Evolutionary conservation across 2,888 invertebrate genomes (phyloP).

Genomic region (Carcina quercana): DNA sequence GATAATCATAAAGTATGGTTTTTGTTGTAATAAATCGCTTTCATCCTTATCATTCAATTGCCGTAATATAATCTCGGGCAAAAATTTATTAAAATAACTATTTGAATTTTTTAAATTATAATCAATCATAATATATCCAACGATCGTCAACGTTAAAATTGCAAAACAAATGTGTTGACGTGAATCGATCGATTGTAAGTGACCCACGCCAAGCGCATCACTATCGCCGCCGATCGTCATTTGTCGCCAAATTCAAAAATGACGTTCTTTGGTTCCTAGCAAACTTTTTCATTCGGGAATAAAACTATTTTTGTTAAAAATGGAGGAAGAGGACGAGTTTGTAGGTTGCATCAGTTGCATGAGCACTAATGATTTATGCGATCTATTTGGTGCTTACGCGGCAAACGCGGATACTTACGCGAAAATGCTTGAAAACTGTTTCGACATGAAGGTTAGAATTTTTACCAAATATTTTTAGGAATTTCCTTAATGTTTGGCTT

Average conservation of each 20-base stretch:
- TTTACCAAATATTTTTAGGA: not conserved
- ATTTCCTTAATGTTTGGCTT: too few relatives aligned
- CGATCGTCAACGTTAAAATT: too few relatives aligned
- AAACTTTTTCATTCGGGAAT: constrained; percentile 9
- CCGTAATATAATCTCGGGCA: too few relatives aligned
- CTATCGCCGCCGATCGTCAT: constrained; percentile 13
- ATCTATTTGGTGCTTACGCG: constrained; percentile 62
- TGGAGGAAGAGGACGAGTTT: constrained; percentile 61
- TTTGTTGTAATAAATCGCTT: too few relatives aligned
- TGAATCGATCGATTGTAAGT: constrained; percentile 2
- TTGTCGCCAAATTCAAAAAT: constrained; percentile 22
- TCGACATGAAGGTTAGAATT: constrained; percentile 7
- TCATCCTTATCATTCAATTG: too few relatives aligned
- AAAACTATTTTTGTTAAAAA: constrained; percentile 22
- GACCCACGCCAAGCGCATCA: not conserved
- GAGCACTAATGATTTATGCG: constrained; percentile 61
- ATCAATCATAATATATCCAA: too few relatives aligned
- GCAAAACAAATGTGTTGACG: too few relatives aligned
- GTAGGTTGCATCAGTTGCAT: constrained; percentile 69
- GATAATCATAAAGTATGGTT: too few relatives aligned
- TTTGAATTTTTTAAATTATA: too few relatives aligned
- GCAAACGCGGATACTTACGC: constrained; percentile 60
- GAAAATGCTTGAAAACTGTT: constrained; percentile 52
- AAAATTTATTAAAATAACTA: too few relatives aligned
- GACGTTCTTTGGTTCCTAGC: constrained; percentile 29